phyloP scores from a whole-genome alignment of 2,113 vertebrate genomes.

The Numida meleagris region DNA sequence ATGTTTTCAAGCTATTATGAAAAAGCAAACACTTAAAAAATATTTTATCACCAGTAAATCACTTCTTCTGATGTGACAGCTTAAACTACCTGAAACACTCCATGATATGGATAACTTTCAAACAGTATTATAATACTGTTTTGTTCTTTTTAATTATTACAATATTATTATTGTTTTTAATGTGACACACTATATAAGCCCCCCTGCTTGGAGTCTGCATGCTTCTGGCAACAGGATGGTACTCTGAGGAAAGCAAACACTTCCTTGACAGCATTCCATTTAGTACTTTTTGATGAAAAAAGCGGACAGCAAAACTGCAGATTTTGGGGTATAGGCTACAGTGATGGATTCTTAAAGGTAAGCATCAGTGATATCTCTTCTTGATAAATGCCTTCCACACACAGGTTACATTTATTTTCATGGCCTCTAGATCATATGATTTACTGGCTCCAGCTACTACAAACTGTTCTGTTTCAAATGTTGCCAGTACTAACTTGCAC shows the following conservation, averaged over 20 bases:
- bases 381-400: neutral
- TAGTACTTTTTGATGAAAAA: neutral
- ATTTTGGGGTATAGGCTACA: neutral
- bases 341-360: neutral
- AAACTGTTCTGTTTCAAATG: neutral
- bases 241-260: neutral
- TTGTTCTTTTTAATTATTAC: too few relatives aligned
- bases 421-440: neutral
- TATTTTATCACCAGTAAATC: neutral
- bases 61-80: neutral
- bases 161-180: neutral
- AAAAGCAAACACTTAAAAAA: neutral
- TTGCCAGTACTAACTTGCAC: slow-evolving; percentile 46
- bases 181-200: neutral
- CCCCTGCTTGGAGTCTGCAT: neutral
- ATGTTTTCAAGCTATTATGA: neutral
- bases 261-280: neutral
- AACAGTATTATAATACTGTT: neutral
- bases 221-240: neutral
- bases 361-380: neutral
- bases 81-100: neutral
- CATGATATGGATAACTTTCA: accelerated
- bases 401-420: neutral
- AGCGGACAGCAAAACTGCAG: neutral
- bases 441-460: neutral